These are phyloP conservation scores for Lamellibrachia luymesi DNA, from an alignment of 1,140 invertebrate genomes.

Conservation along the genomic window DNA sequence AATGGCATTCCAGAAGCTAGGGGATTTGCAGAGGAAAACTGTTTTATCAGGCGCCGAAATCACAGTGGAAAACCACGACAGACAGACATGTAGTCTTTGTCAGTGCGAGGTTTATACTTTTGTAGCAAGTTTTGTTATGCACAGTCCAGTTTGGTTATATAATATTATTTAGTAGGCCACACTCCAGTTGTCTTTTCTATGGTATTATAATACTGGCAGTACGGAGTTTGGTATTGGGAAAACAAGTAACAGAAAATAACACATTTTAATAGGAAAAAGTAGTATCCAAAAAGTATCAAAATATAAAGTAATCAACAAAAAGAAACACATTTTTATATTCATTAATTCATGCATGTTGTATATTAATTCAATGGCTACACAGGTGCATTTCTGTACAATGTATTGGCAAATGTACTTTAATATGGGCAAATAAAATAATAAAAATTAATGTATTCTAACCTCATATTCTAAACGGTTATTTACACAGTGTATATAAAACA, in stretches of 20 bases:
- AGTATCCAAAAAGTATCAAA: neutral
- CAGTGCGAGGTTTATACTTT: neutral
- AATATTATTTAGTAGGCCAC: neutral
- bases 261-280: neutral
- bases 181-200: neutral
- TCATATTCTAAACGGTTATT: too few species aligned
- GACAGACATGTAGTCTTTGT: neutral
- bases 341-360: neutral
- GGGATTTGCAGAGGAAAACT: neutral
- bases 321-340: neutral
- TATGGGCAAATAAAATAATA: too few species aligned
- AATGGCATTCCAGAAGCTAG: neutral
- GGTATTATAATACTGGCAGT: neutral
- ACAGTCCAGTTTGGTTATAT: neutral
- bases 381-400: too few species aligned
- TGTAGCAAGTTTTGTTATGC: neutral
- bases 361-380: neutral
- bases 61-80: neutral
- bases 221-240: neutral
- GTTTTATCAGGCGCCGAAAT: neutral
- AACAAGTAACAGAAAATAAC: neutral
- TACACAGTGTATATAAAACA: too few species aligned
- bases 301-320: neutral
- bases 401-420: too few species aligned
- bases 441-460: too few species aligned